Conservation (phyloP, 2,888 invertebrate species). For the Acrobeloides nanus region DNA sequence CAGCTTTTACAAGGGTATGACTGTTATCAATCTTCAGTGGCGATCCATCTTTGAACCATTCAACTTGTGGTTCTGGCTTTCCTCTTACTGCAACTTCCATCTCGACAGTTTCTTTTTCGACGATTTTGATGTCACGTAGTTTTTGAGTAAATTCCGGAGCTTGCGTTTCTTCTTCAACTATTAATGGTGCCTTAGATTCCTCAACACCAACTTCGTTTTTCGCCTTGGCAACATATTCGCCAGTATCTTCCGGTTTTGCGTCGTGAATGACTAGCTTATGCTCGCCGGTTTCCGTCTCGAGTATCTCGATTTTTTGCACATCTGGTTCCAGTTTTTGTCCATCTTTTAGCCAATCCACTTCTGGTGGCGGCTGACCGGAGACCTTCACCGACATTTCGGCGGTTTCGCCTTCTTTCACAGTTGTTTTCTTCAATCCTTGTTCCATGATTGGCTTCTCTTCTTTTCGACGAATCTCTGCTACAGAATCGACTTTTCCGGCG, state of each 20-base stretch:
- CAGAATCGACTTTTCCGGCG: constrained; percentile 53
- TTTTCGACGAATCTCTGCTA: constrained; percentile 16
- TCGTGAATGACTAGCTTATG: constrained; percentile 30
- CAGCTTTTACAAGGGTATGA: constrained; percentile 66
- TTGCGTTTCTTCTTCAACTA: constrained; percentile 22
- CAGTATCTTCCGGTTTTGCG: constrained; percentile 39
- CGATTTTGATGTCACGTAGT: constrained; percentile 55
- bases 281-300: constrained; percentile 21
- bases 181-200: constrained; percentile 23
- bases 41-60: constrained; percentile 68
- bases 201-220: constrained; percentile 23
- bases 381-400: constrained; percentile 30
- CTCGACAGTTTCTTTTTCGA: constrained; percentile 79
- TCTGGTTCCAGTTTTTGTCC: constrained; percentile 56
- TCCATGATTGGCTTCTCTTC: constrained; percentile 22
- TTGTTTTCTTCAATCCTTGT: constrained; percentile 22
- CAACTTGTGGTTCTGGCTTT: constrained; percentile 69
- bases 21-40: constrained; percentile 54
- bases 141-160: constrained; percentile 23
- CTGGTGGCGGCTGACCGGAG: constrained; percentile 22
- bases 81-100: constrained; percentile 72
- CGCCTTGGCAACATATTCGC: constrained; percentile 41
- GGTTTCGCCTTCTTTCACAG: constrained; percentile 23
- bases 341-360: constrained; percentile 33
- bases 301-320: constrained; percentile 12